Percentiles rank a stretch among this genome's conserved stretches.
Evolutionary conservation across 2,888 invertebrate species (phyloP).

Genomic region (Dromius quadrimaculatus): DNA sequence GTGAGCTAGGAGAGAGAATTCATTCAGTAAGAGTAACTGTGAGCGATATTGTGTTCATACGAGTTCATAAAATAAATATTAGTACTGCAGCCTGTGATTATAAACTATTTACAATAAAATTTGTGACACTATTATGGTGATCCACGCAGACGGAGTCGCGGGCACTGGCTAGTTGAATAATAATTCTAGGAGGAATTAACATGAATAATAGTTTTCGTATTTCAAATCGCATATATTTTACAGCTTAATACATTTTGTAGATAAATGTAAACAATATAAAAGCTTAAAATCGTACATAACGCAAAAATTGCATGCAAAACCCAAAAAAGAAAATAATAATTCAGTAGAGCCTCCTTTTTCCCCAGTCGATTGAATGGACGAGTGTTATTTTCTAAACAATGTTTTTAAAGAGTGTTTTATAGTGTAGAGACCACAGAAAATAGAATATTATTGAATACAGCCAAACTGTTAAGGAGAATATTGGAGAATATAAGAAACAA

Average conservation of each 20-base stretch:
- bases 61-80: too few species aligned
- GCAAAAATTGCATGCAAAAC: not conserved
- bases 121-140: too few species aligned
- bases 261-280: slow-evolving; percentile 12
- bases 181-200: not conserved
- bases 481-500: slow-evolving; percentile 6
- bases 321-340: too few species aligned
- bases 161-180: not conserved
- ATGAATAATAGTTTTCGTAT: not conserved
- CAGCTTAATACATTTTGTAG: not conserved
- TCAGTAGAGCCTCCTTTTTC: too few species aligned
- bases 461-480: not conserved
- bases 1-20: too few species aligned
- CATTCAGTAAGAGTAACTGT: too few species aligned
- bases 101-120: too few species aligned
- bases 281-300: slow-evolving; percentile 1
- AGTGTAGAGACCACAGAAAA: not conserved
- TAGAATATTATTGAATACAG: slow-evolving; percentile 1
- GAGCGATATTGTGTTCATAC: too few species aligned
- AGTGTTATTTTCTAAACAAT: not conserved
- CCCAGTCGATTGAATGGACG: too few species aligned
- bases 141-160: too few species aligned
- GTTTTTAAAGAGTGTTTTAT: not conserved
- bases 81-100: too few species aligned
- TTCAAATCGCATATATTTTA: not conserved